Evolutionary conservation across 2,888 invertebrate species (phyloP).

Genomic region (Pelosia muscerda): DNA sequence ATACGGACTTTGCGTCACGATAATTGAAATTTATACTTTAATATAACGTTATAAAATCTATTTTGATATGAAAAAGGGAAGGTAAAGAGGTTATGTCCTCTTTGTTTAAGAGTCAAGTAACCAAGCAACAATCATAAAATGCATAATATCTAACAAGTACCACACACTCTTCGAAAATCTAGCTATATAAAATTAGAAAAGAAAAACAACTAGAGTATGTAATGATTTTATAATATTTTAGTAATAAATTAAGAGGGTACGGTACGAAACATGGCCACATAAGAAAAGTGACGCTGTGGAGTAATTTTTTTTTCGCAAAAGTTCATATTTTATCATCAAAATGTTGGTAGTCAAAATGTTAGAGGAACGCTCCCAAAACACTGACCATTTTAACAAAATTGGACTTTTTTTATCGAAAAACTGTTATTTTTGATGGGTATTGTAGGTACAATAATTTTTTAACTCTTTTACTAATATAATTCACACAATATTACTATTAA

Average conservation of each 20-base stretch:
- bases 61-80: background rate
- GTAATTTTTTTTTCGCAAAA: conserved; percentile 1
- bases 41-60: background rate
- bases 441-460: too few relatives aligned
- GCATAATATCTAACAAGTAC: conserved; percentile 47
- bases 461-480: too few relatives aligned
- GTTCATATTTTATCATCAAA: background rate
- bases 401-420: too few relatives aligned
- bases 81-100: background rate
- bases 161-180: conserved; percentile 48
- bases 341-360: too few relatives aligned
- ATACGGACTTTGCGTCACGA: background rate
- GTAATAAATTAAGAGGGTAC: conserved; percentile 49
- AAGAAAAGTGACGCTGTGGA: conserved; percentile 10
- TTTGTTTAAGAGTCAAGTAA: conserved; percentile 2
- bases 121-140: conserved; percentile 38
- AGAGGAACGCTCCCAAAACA: too few relatives aligned
- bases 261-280: conserved; percentile 44
- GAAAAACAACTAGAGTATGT: conserved; percentile 38
- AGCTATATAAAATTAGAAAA: conserved; percentile 46
- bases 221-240: conserved; percentile 44
- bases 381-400: too few relatives aligned
- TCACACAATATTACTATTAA: too few relatives aligned
- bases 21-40: background rate
- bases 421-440: too few relatives aligned